phyloP scores from a whole-genome alignment of 1,140 invertebrate genomes.

The Philopotamus ludificatus region DNA sequence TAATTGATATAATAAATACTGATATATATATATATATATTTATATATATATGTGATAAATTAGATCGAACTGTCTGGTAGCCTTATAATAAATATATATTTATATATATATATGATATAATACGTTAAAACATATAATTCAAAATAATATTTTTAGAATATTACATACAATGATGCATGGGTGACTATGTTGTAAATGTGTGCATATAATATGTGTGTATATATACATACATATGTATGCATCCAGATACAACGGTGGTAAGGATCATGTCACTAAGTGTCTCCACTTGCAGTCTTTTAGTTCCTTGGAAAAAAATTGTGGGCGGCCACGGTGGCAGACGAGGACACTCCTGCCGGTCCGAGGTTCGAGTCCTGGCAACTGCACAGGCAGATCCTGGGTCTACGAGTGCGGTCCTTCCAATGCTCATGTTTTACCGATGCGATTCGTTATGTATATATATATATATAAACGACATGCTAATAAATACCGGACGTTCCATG shows the following conservation, averaged over 20 bases:
- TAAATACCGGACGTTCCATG: neutral
- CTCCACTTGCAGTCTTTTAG: slow-evolving; percentile 34
- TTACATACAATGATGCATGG: neutral
- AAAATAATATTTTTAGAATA: slow-evolving; percentile 31
- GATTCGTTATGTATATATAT: neutral
- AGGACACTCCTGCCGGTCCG: slow-evolving; percentile 29
- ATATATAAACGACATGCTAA: neutral
- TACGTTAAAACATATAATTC: neutral
- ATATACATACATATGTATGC: slow-evolving; percentile 1
- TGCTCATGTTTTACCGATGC: slow-evolving; percentile 23
- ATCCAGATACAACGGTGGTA: neutral
- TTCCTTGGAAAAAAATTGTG: neutral
- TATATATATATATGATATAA: too few relatives aligned
- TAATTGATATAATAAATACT: too few relatives aligned
- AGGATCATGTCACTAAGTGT: slow-evolving; percentile 19
- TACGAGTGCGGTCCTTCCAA: slow-evolving; percentile 19
- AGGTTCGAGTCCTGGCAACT: slow-evolving; percentile 22
- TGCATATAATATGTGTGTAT: neutral
- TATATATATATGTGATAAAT: too few relatives aligned
- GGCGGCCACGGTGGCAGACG: slow-evolving; percentile 23
- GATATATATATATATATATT: too few relatives aligned
- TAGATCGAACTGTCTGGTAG: too few relatives aligned
- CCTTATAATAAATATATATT: too few relatives aligned
- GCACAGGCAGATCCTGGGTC: slow-evolving; percentile 17
- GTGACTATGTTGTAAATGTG: slow-evolving; percentile 10